Percentiles rank a stretch among this genome's conserved stretches.
phyloP scores from a whole-genome alignment of 2,797 vertebrate genomes.

The Acestrorhynchus altus region DNA sequence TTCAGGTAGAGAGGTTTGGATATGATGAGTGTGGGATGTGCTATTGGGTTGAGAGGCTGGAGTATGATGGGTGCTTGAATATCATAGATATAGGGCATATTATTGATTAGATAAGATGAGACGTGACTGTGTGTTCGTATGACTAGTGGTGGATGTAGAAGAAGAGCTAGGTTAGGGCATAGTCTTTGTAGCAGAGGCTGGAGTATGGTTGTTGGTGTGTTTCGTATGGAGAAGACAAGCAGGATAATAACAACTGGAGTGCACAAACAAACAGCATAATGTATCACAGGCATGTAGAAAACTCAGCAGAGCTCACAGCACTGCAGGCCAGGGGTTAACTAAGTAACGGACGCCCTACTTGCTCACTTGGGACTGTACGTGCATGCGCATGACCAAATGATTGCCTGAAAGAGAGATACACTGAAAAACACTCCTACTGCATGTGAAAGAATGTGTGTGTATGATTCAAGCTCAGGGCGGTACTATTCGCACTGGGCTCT shows the following conservation, averaged over 20 bases:
- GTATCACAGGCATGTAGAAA: constrained; percentile 68
- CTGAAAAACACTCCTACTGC: constrained; percentile 7
- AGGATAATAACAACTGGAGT: constrained; percentile 24
- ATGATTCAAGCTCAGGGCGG: constrained; percentile 58
- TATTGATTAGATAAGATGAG: too few relatives aligned
- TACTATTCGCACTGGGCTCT: constrained; percentile 66
- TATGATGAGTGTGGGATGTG: background rate
- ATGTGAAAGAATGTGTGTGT: constrained; percentile 42
- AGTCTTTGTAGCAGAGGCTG: background rate
- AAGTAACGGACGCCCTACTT: constrained; percentile 40
- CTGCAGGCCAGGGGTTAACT: constrained; percentile 51
- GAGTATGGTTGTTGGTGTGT: constrained; percentile 33
- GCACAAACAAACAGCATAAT: constrained; percentile 72
- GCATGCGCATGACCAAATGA: constrained; percentile 31
- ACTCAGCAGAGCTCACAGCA: constrained; percentile 65
- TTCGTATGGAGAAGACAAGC: too few relatives aligned
- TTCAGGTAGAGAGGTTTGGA: background rate
- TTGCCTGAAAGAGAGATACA: constrained; percentile 23
- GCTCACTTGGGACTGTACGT: constrained; percentile 20
- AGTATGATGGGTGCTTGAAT: constrained; percentile 3
- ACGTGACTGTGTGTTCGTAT: too few relatives aligned
- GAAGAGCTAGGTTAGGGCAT: too few relatives aligned
- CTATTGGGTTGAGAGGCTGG: background rate
- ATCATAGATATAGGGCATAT: too few relatives aligned
- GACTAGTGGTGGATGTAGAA: too few relatives aligned